Evolutionary conservation across 2,888 invertebrate species (phyloP).

Genomic region (Xestobium rufovillosum): DNA sequence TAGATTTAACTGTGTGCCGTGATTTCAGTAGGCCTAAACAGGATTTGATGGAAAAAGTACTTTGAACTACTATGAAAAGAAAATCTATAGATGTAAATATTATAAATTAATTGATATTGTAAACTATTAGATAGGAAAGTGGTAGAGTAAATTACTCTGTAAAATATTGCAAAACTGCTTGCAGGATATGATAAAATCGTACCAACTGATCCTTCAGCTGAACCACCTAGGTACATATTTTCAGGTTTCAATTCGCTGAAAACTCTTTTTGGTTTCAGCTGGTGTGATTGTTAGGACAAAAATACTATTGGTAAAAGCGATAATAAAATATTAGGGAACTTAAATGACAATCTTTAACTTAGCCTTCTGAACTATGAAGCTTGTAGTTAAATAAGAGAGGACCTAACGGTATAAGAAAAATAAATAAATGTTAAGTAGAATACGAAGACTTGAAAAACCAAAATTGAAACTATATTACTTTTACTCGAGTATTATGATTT

Average conservation of each 20-base stretch:
- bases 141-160: slow-evolving; percentile 42
- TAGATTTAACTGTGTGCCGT: too few relatives aligned
- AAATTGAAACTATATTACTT: too few relatives aligned
- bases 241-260: too few relatives aligned
- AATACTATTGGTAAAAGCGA: too few relatives aligned
- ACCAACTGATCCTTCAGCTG: slow-evolving; percentile 3
- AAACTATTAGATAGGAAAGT: slow-evolving; percentile 39
- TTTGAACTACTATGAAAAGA: too few relatives aligned
- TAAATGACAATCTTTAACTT: slow-evolving; percentile 1
- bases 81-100: slow-evolving; percentile 9
- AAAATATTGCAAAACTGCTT: slow-evolving; percentile 5
- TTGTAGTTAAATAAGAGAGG: background rate
- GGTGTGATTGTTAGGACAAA: background rate
- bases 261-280: too few relatives aligned
- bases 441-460: too few relatives aligned
- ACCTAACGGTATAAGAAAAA: too few relatives aligned
- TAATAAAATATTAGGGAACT: background rate
- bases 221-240: background rate
- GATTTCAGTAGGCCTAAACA: too few relatives aligned
- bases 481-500: too few relatives aligned
- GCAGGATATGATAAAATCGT: background rate
- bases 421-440: too few relatives aligned
- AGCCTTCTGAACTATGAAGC: slow-evolving; percentile 2
- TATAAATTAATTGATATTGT: slow-evolving; percentile 23
- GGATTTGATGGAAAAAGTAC: too few relatives aligned